Conservation (phyloP, 2,113 vertebrate genomes). For the Callionymus lyra region DNA sequence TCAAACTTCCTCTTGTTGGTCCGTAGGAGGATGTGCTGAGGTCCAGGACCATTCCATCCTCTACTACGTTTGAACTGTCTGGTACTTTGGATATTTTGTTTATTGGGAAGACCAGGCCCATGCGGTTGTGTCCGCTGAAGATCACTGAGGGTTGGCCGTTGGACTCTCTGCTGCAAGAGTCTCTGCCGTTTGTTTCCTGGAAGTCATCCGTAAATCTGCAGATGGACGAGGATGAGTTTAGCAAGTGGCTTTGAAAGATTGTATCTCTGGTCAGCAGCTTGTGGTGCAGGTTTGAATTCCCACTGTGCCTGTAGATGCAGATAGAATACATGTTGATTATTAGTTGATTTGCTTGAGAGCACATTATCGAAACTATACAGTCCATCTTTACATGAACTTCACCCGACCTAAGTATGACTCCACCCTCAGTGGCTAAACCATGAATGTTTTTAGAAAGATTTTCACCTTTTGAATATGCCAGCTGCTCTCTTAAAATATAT, state of each 20-base stretch:
- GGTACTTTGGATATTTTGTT: slow-evolving; percentile 65
- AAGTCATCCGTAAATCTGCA: slow-evolving; percentile 71
- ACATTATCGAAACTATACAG: no score
- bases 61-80: slow-evolving; percentile 47
- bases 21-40: slow-evolving; percentile 77
- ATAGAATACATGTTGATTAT: no score
- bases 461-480: no score
- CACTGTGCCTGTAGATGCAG: slow-evolving; percentile 81
- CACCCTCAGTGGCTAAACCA: no score
- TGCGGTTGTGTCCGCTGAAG: slow-evolving; percentile 80
- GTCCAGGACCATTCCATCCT: slow-evolving; percentile 79
- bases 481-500: no score
- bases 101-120: slow-evolving; percentile 82
- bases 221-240: slow-evolving; percentile 67
- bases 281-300: slow-evolving; percentile 89
- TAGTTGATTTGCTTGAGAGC: no score
- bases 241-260: slow-evolving; percentile 57
- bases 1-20: slow-evolving; percentile 63
- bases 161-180: slow-evolving; percentile 62
- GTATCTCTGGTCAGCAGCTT: slow-evolving; percentile 88
- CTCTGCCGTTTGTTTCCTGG: slow-evolving; percentile 55
- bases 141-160: slow-evolving; percentile 81
- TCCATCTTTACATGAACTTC: no score
- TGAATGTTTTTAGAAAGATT: no score
- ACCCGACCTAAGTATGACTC: no score